Conservation (phyloP, 53 echinoderm and acorn worm species). For the Paracentrotus lividus region DNA sequence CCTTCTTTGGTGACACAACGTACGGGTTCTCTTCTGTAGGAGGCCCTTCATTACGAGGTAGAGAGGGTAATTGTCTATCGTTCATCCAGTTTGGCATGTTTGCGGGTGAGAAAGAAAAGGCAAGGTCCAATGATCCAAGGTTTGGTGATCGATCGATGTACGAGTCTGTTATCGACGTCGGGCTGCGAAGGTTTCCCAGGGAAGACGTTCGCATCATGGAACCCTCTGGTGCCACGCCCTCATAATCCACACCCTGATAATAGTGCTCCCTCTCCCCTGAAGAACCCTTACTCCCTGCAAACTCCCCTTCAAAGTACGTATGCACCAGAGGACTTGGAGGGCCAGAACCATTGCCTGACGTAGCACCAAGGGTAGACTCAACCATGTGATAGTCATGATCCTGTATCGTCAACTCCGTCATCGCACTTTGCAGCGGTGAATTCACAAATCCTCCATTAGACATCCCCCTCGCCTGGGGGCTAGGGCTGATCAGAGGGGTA, state of each 20-base stretch:
- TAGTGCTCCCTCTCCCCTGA: conserved; percentile 70
- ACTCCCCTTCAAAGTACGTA: conserved; percentile 84
- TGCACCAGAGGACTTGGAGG: conserved; percentile 76
- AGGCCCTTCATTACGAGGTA: conserved; percentile 74
- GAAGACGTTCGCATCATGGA: conserved; percentile 76
- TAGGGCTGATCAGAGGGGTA: conserved; percentile 84
- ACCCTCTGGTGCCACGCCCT: conserved; percentile 54
- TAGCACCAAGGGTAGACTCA: conserved; percentile 16
- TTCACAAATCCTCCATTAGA: conserved; percentile 79
- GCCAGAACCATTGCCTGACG: conserved; percentile 5
- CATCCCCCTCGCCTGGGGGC: conserved; percentile 70
- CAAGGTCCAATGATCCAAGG: conserved; percentile 89
- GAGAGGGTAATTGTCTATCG: conserved; percentile 78
- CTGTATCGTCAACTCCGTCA: conserved; percentile 31
- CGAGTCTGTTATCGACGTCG: conserved; percentile 68
- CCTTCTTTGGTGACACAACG: conserved; percentile 69
- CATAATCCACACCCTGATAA: conserved; percentile 70
- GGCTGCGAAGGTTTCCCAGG: conserved; percentile 74
- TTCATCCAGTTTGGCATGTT: conserved; percentile 79
- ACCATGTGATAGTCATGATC: conserved; percentile 66
- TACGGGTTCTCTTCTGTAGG: conserved; percentile 85
- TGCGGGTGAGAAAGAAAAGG: conserved; percentile 62
- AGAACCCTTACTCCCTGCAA: not conserved
- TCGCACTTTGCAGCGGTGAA: conserved; percentile 70
- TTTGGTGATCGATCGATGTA: conserved; percentile 80